phyloP scores from a whole-genome alignment of 2,888 invertebrate genomes.

The Metallyticus violacea region DNA sequence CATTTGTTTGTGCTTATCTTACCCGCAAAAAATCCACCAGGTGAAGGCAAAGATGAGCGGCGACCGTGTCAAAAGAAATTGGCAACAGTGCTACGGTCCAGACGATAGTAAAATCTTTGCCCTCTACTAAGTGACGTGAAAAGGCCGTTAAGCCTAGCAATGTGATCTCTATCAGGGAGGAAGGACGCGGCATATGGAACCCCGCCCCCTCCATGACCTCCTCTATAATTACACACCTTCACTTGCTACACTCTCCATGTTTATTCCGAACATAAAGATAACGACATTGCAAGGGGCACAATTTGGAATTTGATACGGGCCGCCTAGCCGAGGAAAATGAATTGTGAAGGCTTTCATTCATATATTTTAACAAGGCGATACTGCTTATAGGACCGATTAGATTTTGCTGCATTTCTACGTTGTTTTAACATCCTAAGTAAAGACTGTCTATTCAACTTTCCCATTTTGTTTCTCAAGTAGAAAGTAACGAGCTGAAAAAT shows the following conservation, averaged over 20 bases:
- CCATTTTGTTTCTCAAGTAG: too few relatives aligned
- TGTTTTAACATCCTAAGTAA: not conserved
- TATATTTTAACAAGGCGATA: not conserved
- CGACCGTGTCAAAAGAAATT: not conserved
- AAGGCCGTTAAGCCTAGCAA: not conserved
- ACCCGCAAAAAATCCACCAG: not conserved
- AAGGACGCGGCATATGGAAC: not conserved
- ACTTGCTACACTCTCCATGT: not conserved
- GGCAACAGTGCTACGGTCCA: not conserved
- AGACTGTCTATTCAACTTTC: too few relatives aligned
- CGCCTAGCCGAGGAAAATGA: not conserved
- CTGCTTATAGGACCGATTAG: too few relatives aligned
- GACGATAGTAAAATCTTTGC: not conserved
- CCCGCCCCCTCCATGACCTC: not conserved
- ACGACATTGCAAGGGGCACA: not conserved
- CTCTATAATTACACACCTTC: not conserved
- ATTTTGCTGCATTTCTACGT: not conserved
- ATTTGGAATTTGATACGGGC: not conserved
- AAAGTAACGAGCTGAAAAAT: not conserved
- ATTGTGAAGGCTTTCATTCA: not conserved
- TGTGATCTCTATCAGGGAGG: not conserved
- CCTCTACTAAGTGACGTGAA: not conserved
- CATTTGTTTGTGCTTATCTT: not conserved
- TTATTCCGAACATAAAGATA: not conserved
- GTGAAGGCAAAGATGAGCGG: not conserved